Evolutionary conservation across 2,113 vertebrate species (phyloP), one percentile per base, ranked within the genome.

Genomic region (Chloebia gouldiae): DNA sequence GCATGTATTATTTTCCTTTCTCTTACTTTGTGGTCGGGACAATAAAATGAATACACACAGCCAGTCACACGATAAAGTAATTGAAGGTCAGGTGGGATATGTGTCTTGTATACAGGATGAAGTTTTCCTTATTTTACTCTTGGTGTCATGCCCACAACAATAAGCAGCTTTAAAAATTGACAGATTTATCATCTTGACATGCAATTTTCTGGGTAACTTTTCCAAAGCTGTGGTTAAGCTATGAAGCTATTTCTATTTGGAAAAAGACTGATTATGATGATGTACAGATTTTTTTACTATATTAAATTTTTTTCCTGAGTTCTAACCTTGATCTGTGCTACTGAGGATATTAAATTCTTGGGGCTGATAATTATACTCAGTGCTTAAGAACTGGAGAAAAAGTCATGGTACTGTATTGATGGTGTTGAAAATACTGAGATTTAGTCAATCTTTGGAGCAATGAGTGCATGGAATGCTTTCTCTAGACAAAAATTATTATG

Each of bases 101-200:
- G 19, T 54, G 54, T 86, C 60, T 66, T 69, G 31, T 69, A 90
- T 88, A 63, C 20, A 92, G 72, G 60, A 96, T 93, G 69, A 91
- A 39, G 16, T 81, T 96, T 82, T 82, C 66, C 60, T 54, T 73
- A 92, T 97, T 97, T 95, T 96, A 85, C 91, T 82, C 35, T 88
- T 90, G 81, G 16, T 95, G 88, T 80, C 84, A 96, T 95, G 84
- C 75, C 66, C 80, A 77, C 83, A 96, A 96, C 35, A 95, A 96
- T 94, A 95, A 97, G 71, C 90, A 88, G 78, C 81, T 96, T 96
- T 95, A 94, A 77, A 97, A 97, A 97, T 89, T 93, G 95, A 96
- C 86, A 97, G 73, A 97, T 97, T 97, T 97, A 95, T 98, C 97
- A 97, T 96, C 73, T 82, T 97, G 97, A 95, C 94, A 95, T 91